A percentile compares a stretch with the other conserved stretches of the same genome.
Conservation (phyloP, 2,888 invertebrate genomes). For the Spisula subtruncata region DNA sequence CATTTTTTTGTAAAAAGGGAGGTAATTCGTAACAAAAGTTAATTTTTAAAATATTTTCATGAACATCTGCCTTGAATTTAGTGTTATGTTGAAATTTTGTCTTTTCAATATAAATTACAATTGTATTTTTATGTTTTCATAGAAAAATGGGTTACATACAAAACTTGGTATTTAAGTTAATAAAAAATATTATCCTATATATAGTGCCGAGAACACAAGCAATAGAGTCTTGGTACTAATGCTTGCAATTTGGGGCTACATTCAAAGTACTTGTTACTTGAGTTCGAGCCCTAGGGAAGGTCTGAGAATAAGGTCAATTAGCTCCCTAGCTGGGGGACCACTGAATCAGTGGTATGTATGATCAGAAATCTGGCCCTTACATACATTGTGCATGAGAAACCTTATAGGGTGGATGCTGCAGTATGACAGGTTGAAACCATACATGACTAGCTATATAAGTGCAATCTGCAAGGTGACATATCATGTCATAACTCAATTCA, state of each 20-base stretch:
- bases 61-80: not conserved
- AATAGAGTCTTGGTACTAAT: conserved; percentile 50
- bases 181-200: not conserved
- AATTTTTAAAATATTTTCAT: not conserved
- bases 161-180: not conserved
- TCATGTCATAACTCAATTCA: conserved; percentile 63
- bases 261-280: conserved; percentile 39
- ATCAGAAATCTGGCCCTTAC: conserved; percentile 39
- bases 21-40: conserved; percentile 32
- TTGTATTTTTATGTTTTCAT: not conserved
- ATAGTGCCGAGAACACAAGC: not conserved
- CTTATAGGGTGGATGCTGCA: conserved; percentile 41
- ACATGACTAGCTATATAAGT: conserved; percentile 50
- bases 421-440: conserved; percentile 46
- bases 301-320: conserved; percentile 56
- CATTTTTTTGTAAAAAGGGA: conserved; percentile 33
- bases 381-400: conserved; percentile 40
- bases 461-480: conserved; percentile 57
- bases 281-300: conserved; percentile 60
- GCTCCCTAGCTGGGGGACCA: conserved; percentile 54
- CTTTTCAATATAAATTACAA: not conserved
- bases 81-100: not conserved
- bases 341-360: conserved; percentile 49
- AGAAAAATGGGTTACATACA: not conserved
- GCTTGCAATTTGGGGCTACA: conserved; percentile 63